phyloP scores from a whole-genome alignment of 2,888 invertebrate species.

The Polydrusus cervinus region DNA sequence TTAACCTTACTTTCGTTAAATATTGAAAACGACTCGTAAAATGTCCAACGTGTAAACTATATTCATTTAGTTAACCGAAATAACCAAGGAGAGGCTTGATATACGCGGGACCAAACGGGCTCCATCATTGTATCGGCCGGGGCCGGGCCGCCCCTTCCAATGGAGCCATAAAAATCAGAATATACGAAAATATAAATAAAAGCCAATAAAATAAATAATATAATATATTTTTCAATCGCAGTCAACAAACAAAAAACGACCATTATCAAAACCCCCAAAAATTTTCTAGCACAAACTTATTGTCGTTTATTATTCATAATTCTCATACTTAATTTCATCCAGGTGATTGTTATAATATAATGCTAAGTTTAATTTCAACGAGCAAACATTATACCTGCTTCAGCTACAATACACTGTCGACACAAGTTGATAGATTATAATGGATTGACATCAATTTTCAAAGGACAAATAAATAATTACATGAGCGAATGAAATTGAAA shows the following conservation, averaged over 20 bases:
- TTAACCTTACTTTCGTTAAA: too few relatives aligned
- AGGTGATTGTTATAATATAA: slow-evolving; percentile 35
- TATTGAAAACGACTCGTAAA: too few relatives aligned
- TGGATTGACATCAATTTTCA: slow-evolving; percentile 60
- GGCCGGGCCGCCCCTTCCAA: too few relatives aligned
- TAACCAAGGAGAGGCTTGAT: too few relatives aligned
- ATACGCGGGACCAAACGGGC: too few relatives aligned
- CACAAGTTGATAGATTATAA: slow-evolving; percentile 64
- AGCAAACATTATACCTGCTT: slow-evolving; percentile 63
- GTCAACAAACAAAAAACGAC: neutral
- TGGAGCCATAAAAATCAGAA: too few relatives aligned
- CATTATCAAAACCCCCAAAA: slow-evolving; percentile 4
- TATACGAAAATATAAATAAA: too few relatives aligned
- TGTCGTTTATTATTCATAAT: slow-evolving; percentile 56
- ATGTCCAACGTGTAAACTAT: too few relatives aligned
- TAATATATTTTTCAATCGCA: neutral
- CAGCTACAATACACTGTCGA: slow-evolving; percentile 61
- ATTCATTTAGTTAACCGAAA: too few relatives aligned
- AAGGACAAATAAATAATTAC: slow-evolving; percentile 62
- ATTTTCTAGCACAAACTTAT: neutral
- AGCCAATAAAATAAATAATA: too few relatives aligned
- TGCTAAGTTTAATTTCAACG: slow-evolving; percentile 50
- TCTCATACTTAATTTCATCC: slow-evolving; percentile 45
- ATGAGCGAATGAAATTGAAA: slow-evolving; percentile 61
- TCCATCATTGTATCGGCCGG: too few relatives aligned